phyloP scores from a whole-genome alignment of 2,797 vertebrate species.

The Tiaroga cobitis region DNA sequence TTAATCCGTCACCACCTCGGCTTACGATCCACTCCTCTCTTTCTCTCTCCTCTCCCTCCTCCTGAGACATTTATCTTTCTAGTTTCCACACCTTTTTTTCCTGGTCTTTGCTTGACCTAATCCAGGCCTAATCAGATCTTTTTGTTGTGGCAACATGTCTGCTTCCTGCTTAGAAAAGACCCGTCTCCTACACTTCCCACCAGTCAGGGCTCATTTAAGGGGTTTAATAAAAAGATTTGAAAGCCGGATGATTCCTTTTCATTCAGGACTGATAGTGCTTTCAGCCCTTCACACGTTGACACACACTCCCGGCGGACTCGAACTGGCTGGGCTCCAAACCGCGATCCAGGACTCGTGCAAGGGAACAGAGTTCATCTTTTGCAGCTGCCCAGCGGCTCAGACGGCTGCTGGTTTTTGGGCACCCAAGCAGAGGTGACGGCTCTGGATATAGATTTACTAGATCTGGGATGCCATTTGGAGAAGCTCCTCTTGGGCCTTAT shows the following conservation, averaged over 20 bases:
- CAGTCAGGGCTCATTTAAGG: constrained; percentile 45
- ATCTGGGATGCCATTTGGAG: constrained; percentile 46
- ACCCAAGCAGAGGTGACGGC: constrained; percentile 20
- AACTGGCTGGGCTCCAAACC: constrained; percentile 32
- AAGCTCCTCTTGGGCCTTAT: constrained; percentile 24
- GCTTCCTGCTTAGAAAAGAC: constrained; percentile 57
- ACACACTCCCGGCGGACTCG: constrained; percentile 15
- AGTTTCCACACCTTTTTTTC: constrained; percentile 41
- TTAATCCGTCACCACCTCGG: neutral
- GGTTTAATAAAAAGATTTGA: constrained; percentile 41
- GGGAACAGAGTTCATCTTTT: constrained; percentile 15
- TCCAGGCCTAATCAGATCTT: constrained; percentile 59
- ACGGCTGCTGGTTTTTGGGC: constrained; percentile 32
- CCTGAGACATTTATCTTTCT: constrained; percentile 36
- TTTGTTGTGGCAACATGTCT: constrained; percentile 61
- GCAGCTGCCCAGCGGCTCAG: constrained; percentile 42
- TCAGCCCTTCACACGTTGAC: constrained; percentile 24
- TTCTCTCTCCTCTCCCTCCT: constrained; percentile 16
- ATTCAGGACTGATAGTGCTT: constrained; percentile 33
- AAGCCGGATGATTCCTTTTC: constrained; percentile 45
- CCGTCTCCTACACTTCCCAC: constrained; percentile 30
- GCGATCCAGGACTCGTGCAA: constrained; percentile 9
- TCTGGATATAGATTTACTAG: constrained; percentile 52
- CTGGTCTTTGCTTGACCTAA: constrained; percentile 48
- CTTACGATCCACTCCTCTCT: neutral